These are phyloP conservation scores for Agraylea sexmaculata DNA, from an alignment of 1,140 invertebrate species.

Conservation along the genomic window DNA sequence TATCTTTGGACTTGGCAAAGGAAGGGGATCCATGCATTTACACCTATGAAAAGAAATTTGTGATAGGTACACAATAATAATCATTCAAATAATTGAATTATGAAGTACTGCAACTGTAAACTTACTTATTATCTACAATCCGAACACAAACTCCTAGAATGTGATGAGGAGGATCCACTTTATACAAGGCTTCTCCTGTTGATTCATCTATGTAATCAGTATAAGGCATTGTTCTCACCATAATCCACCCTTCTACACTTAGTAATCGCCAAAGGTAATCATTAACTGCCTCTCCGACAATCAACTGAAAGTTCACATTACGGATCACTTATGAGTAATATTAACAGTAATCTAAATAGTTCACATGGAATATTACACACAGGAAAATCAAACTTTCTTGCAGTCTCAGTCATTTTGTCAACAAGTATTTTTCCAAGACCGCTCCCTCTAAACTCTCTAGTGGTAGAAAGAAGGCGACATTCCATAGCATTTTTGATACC, in stretches of 20 bases:
- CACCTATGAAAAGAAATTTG: slow-evolving; percentile 7
- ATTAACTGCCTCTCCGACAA: slow-evolving; percentile 20
- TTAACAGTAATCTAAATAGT: background rate
- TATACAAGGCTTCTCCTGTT: slow-evolving; percentile 15
- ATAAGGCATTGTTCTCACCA: slow-evolving; percentile 20
- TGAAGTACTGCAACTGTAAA: background rate
- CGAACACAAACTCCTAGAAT: slow-evolving; percentile 18
- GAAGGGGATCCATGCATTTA: slow-evolving; percentile 17
- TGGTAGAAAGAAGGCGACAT: slow-evolving; percentile 16
- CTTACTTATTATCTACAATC: slow-evolving; percentile 17
- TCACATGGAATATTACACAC: slow-evolving; percentile 6
- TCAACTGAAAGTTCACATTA: too few relatives aligned
- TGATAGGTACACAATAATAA: background rate
- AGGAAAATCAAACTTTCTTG: slow-evolving; percentile 13
- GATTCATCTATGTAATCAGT: slow-evolving; percentile 19
- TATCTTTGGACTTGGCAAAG: slow-evolving; percentile 15
- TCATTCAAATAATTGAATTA: background rate
- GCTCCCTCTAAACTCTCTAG: slow-evolving; percentile 17
- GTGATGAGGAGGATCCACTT: slow-evolving; percentile 19
- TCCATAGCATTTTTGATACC: slow-evolving; percentile 20
- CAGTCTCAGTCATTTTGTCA: slow-evolving; percentile 16
- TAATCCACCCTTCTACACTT: slow-evolving; percentile 15
- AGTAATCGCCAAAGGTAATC: slow-evolving; percentile 17
- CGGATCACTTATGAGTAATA: slow-evolving; percentile 1
- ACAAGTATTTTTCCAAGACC: slow-evolving; percentile 19